Evolutionary conservation across 2,797 vertebrate genomes (phyloP).

Genomic region (Holocentrus rufus): DNA sequence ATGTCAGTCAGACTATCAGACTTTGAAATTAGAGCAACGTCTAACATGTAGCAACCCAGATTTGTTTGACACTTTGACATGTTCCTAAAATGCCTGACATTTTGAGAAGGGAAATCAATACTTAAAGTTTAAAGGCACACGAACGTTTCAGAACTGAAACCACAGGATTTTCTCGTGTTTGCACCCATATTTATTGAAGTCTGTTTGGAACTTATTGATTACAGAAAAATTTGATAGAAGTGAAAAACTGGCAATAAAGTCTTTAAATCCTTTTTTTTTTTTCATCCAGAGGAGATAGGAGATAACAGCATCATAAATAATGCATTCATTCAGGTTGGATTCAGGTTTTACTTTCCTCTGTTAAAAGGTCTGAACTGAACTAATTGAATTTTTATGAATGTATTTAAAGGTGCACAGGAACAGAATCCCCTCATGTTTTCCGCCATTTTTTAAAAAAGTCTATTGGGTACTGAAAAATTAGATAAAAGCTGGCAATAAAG

Average conservation of each 20-base stretch:
- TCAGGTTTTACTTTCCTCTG: too few relatives aligned
- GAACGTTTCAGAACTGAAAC: too few relatives aligned
- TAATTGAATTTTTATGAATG: too few relatives aligned
- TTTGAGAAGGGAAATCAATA: background rate
- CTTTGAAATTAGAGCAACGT: background rate
- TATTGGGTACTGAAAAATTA: background rate
- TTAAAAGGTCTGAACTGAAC: too few relatives aligned
- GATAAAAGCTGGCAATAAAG: constrained; percentile 19
- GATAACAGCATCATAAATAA: constrained; percentile 48
- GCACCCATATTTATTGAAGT: too few relatives aligned
- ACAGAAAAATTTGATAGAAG: constrained; percentile 8
- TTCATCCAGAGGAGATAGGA: constrained; percentile 27
- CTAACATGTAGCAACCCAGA: background rate
- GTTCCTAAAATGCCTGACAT: background rate
- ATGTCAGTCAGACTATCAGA: too few relatives aligned
- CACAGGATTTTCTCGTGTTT: too few relatives aligned
- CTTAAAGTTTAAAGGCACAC: background rate
- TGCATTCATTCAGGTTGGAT: too few relatives aligned
- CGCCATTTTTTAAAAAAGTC: too few relatives aligned
- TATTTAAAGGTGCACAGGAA: too few relatives aligned
- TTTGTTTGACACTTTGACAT: background rate
- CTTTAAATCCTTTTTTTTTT: background rate
- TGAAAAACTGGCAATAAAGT: constrained; percentile 20
- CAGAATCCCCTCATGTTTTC: too few relatives aligned
- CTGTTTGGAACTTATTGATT: background rate